Evolutionary conservation across 1,140 invertebrate species (phyloP).

Genomic region (Panagrolaimus sp.): DNA sequence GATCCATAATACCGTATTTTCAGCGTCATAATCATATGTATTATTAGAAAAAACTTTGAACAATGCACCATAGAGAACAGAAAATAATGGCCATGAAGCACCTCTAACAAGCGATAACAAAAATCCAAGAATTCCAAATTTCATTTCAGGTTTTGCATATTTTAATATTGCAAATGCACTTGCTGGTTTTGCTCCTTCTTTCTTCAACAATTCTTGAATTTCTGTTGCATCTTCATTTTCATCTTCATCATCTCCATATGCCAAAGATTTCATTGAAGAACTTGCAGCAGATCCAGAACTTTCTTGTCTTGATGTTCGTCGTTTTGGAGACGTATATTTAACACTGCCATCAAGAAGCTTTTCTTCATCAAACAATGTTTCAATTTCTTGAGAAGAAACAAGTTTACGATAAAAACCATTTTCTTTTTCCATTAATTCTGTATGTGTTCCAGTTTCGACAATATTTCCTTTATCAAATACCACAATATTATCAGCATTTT

Average conservation of each 20-base stretch:
- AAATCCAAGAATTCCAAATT: slow-evolving; percentile 30
- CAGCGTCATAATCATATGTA: slow-evolving; percentile 18
- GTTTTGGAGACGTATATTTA: slow-evolving; percentile 21
- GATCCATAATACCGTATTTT: slow-evolving; percentile 16
- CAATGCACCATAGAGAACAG: slow-evolving; percentile 52
- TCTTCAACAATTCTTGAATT: slow-evolving; percentile 21
- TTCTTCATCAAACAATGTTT: slow-evolving; percentile 20
- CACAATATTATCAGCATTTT: slow-evolving; percentile 68
- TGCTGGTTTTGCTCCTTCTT: slow-evolving; percentile 38
- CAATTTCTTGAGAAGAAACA: slow-evolving; percentile 65
- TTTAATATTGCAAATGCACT: slow-evolving; percentile 46
- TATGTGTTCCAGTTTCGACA: slow-evolving; percentile 60
- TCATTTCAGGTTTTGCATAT: slow-evolving; percentile 39
- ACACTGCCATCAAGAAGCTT: slow-evolving; percentile 30
- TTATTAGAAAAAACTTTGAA: slow-evolving; percentile 39
- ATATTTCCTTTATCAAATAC: slow-evolving; percentile 40
- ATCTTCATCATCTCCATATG: not conserved
- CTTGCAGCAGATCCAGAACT: no score
- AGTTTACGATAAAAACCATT: slow-evolving; percentile 60
- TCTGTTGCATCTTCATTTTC: not conserved
- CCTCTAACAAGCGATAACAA: slow-evolving; percentile 47
- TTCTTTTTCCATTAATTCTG: slow-evolving; percentile 60
- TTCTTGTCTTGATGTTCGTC: no score
- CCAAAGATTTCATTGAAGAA: not conserved
- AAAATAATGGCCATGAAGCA: slow-evolving; percentile 51